phyloP scores from a whole-genome alignment of 2,113 vertebrate species.

The Apeltes quadracus region DNA sequence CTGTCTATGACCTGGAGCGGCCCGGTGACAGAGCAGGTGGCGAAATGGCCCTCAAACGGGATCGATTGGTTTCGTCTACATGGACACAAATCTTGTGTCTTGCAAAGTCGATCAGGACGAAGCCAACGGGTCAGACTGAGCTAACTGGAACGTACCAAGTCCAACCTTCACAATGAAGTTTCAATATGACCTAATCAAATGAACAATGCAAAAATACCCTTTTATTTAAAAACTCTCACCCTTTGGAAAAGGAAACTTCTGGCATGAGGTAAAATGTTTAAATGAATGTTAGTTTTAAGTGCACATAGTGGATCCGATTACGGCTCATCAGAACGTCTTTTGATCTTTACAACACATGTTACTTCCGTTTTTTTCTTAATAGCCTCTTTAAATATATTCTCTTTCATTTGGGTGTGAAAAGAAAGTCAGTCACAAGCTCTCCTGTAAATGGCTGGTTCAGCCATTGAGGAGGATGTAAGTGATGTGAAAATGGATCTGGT shows the following conservation, averaged over 20 bases:
- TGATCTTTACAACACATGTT: background rate
- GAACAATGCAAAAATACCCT: too few relatives aligned
- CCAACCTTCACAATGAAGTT: background rate
- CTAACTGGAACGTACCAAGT: background rate
- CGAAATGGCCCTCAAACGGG: background rate
- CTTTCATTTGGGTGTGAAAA: background rate
- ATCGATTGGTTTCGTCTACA: background rate
- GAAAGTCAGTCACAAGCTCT: background rate
- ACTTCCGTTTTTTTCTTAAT: background rate
- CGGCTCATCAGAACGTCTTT: too few relatives aligned
- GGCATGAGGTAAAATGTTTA: background rate
- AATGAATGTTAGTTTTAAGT: background rate
- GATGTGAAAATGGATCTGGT: background rate
- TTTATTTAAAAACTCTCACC: too few relatives aligned
- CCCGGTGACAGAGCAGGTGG: too few relatives aligned
- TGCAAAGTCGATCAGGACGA: background rate
- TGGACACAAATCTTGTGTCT: background rate
- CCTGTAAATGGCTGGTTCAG: background rate
- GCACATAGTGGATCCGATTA: too few relatives aligned
- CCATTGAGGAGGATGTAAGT: background rate
- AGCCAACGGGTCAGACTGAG: too few relatives aligned
- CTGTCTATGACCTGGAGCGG: background rate
- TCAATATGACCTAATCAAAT: too few relatives aligned
- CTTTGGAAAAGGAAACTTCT: too few relatives aligned
- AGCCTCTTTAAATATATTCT: background rate